phyloP scores from a whole-genome alignment of 2,888 invertebrate genomes.

The Myopa testacea region DNA sequence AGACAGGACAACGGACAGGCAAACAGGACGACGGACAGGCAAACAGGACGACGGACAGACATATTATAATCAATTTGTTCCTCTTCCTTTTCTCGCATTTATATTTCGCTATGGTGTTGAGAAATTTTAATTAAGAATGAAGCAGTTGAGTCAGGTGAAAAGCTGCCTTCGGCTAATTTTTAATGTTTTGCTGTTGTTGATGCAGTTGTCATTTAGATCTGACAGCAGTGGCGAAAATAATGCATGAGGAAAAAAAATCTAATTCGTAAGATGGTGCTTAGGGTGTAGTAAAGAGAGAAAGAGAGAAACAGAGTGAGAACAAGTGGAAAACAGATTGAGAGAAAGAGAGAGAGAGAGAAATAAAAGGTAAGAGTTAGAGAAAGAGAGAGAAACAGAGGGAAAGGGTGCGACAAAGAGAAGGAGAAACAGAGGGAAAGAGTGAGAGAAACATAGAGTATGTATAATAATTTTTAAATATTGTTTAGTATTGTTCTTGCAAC shows the following conservation, averaged over 20 bases:
- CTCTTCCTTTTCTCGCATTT: conserved; percentile 6
- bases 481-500: too few relatives aligned
- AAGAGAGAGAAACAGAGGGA: background rate
- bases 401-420: background rate
- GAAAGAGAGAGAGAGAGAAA: background rate
- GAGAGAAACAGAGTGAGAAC: too few relatives aligned
- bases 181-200: conserved; percentile 38
- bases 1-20: too few relatives aligned
- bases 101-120: conserved; percentile 32
- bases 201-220: conserved; percentile 14
- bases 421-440: too few relatives aligned
- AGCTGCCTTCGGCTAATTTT: conserved; percentile 41
- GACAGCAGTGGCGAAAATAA: background rate
- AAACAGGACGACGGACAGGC: too few relatives aligned
- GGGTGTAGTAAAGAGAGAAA: background rate
- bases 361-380: too few relatives aligned
- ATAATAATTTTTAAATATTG: too few relatives aligned
- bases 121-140: conserved; percentile 62
- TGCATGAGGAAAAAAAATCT: background rate
- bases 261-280: background rate
- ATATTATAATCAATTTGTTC: background rate
- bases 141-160: conserved; percentile 63
- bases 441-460: too few relatives aligned
- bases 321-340: too few relatives aligned
- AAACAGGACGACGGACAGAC: too few relatives aligned